A percentile compares a stretch with the other conserved stretches of the same genome.
Conservation (phyloP, 1,140 invertebrate species). For the Drosophila pandora region DNA sequence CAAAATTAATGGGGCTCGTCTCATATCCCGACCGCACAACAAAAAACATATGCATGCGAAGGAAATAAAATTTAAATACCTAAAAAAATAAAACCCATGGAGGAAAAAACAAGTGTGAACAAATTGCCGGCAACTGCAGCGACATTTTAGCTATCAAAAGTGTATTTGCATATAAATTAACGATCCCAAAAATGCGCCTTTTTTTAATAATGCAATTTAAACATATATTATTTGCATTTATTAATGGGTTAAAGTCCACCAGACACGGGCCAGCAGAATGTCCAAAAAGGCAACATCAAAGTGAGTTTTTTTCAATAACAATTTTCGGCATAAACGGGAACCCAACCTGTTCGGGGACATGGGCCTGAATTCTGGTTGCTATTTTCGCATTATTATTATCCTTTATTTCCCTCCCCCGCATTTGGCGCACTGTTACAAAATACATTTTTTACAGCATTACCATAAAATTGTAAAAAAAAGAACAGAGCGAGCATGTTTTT, state of each 20-base stretch:
- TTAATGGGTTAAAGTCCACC: constrained; percentile 54
- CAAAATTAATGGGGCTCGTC: constrained; percentile 73
- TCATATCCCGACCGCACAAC: constrained; percentile 48
- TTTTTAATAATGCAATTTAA: constrained; percentile 81
- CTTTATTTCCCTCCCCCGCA: constrained; percentile 40
- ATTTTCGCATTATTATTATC: constrained; percentile 65
- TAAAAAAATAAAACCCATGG: constrained; percentile 23
- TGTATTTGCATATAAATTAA: constrained; percentile 82
- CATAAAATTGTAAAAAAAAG: constrained; percentile 71
- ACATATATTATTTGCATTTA: constrained; percentile 82
- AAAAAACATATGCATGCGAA: constrained; percentile 11
- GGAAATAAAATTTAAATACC: constrained; percentile 75
- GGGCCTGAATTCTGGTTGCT: constrained; percentile 30
- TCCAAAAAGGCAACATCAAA: constrained; percentile 66
- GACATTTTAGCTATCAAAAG: constrained; percentile 81
- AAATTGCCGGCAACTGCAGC: constrained; percentile 54
- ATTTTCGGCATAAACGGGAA: constrained; percentile 22
- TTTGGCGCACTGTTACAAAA: constrained; percentile 70
- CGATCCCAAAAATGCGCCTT: constrained; percentile 58
- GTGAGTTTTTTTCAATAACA: constrained; percentile 68
- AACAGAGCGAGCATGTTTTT: constrained; percentile 28
- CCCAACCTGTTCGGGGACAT: constrained; percentile 23
- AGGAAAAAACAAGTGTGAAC: constrained; percentile 13
- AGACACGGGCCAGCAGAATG: constrained; percentile 34
- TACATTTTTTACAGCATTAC: constrained; percentile 79